A percentile compares a stretch with the other conserved stretches of the same genome.
phyloP scores from a whole-genome alignment of 2,797 vertebrate species.

The Aphelocoma californica region DNA sequence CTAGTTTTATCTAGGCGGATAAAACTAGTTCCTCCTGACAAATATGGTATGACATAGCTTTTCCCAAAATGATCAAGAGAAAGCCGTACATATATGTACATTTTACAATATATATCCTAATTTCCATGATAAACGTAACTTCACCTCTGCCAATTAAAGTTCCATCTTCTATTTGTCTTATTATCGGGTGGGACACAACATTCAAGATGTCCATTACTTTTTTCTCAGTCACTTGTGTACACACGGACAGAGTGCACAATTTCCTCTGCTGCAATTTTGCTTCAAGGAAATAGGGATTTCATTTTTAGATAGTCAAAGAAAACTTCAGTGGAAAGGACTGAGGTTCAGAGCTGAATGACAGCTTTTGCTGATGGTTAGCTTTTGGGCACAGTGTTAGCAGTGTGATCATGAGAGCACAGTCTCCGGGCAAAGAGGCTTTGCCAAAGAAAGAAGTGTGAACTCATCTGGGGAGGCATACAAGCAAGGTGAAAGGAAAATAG shows the following conservation, averaged over 20 bases:
- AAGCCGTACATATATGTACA: accelerated
- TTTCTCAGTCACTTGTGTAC: neutral
- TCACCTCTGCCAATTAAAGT: neutral
- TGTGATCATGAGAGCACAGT: neutral
- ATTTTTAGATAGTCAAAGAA: neutral
- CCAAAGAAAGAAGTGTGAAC: conserved; percentile 21
- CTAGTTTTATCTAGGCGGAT: too few species aligned
- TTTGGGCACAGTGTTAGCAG: conserved; percentile 10
- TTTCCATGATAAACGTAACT: neutral
- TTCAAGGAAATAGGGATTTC: conserved; percentile 10
- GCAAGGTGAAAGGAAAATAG: neutral
- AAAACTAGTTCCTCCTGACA: neutral
- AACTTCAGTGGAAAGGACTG: neutral
- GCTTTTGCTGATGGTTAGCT: neutral
- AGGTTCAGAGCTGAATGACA: neutral
- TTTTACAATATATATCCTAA: neutral
- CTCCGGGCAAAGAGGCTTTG: neutral
- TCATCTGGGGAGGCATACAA: neutral
- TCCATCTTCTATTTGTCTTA: neutral
- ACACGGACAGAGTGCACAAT: neutral
- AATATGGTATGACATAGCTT: neutral
- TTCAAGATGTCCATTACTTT: neutral
- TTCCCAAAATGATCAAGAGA: neutral
- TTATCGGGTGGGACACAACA: neutral
- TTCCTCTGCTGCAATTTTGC: conserved; percentile 7